phyloP scores from a whole-genome alignment of 2,888 invertebrate species.

The Trissonchulus latispiculum region DNA sequence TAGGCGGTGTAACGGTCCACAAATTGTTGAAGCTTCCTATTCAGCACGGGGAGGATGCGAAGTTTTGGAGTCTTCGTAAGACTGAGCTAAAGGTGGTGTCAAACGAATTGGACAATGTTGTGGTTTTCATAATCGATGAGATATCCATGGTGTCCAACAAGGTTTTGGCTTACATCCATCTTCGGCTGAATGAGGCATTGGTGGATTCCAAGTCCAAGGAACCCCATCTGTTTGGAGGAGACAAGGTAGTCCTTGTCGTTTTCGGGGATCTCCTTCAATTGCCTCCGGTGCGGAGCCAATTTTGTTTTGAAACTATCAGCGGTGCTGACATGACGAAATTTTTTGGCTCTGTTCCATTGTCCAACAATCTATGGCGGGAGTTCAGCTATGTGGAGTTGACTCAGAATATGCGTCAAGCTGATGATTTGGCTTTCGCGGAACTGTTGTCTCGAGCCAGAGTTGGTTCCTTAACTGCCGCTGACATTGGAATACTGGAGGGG shows the following conservation, averaged over 20 bases:
- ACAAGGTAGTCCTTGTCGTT: background rate
- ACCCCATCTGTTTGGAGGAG: background rate
- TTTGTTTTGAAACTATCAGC: background rate
- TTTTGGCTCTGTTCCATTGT: too few species aligned
- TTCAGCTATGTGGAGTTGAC: background rate
- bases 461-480: background rate
- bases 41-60: background rate
- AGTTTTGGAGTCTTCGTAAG: background rate
- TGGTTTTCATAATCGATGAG: background rate
- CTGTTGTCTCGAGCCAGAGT: background rate
- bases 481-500: background rate
- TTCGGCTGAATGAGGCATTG: background rate
- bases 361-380: background rate
- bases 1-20: constrained; percentile 28
- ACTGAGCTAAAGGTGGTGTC: background rate
- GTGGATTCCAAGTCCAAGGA: background rate
- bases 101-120: background rate
- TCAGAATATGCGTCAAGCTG: background rate
- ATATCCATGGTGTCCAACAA: background rate
- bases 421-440: background rate
- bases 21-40: constrained; percentile 24
- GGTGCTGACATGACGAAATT: background rate
- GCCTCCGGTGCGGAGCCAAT: background rate
- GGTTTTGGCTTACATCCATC: background rate
- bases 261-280: background rate